Conservation (phyloP, 2,797 vertebrate genomes). For the Sebastes taczanowskii region DNA sequence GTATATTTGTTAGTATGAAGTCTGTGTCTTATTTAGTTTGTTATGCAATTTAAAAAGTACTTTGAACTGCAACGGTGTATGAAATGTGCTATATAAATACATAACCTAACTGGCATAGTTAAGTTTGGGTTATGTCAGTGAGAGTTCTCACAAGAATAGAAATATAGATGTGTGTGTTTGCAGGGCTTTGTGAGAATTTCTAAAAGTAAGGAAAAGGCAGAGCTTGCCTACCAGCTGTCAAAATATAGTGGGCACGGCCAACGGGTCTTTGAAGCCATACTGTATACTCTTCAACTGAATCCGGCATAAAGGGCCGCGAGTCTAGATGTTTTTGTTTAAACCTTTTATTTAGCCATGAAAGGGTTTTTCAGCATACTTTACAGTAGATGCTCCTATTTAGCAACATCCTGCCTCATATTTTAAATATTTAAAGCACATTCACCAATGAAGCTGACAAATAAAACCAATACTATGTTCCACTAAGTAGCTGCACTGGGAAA, state of each 20-base stretch:
- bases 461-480: background rate
- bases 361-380: background rate
- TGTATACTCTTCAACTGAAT: slow-evolving; percentile 16
- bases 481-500: background rate
- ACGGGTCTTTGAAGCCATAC: slow-evolving; percentile 29
- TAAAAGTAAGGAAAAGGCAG: slow-evolving; percentile 11
- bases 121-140: background rate
- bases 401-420: background rate
- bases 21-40: background rate
- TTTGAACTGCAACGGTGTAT: background rate
- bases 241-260: slow-evolving; percentile 4
- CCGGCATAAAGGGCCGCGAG: background rate
- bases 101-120: background rate
- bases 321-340: slow-evolving; percentile 37
- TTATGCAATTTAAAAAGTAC: background rate
- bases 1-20: background rate
- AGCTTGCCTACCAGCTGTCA: slow-evolving; percentile 36
- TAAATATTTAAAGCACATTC: background rate
- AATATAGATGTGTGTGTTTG: background rate
- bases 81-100: background rate
- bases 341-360: slow-evolving; percentile 17
- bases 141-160: background rate
- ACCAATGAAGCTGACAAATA: background rate
- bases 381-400: background rate
- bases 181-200: background rate